Conservation (phyloP, 2,797 vertebrate genomes). For the Gorsachius magnificus region DNA sequence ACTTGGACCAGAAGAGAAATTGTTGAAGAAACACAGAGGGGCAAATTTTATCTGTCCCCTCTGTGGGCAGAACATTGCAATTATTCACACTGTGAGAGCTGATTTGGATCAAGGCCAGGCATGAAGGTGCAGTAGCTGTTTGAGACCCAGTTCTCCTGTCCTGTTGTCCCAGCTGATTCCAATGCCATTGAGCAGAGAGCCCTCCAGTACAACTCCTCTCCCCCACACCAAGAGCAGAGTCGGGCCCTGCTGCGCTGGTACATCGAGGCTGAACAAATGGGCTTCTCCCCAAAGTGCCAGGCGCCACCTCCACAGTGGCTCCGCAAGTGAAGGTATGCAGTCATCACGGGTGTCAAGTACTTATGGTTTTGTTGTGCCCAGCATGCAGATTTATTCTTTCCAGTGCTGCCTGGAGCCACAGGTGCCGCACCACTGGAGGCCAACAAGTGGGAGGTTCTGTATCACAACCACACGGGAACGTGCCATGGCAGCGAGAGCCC, state of each 20-base stretch:
- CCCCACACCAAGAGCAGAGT: neutral
- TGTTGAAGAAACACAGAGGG: neutral
- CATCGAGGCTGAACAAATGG: neutral
- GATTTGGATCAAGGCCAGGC: neutral
- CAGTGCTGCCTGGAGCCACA: neutral
- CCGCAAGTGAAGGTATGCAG: neutral
- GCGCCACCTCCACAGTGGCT: neutral
- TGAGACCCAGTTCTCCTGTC: neutral
- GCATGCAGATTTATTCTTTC: neutral
- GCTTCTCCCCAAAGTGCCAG: neutral
- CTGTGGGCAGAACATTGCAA: neutral
- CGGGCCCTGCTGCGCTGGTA: no score
- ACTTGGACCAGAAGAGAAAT: neutral
- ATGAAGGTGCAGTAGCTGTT: neutral
- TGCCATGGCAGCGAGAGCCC: neutral
- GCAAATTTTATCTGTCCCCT: neutral
- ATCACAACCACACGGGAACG: neutral
- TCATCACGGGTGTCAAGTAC: no score
- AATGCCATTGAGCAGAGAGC: neutral
- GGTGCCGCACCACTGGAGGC: neutral
- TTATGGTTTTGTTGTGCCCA: neutral
- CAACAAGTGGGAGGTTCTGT: neutral
- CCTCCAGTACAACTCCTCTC: neutral
- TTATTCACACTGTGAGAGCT: neutral
- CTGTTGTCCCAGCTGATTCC: neutral